A percentile compares a stretch with the other conserved stretches of the same genome.
These are phyloP conservation scores for Triops longicaudatus DNA, from an alignment of 1,140 invertebrate genomes.

Conservation along the genomic window DNA sequence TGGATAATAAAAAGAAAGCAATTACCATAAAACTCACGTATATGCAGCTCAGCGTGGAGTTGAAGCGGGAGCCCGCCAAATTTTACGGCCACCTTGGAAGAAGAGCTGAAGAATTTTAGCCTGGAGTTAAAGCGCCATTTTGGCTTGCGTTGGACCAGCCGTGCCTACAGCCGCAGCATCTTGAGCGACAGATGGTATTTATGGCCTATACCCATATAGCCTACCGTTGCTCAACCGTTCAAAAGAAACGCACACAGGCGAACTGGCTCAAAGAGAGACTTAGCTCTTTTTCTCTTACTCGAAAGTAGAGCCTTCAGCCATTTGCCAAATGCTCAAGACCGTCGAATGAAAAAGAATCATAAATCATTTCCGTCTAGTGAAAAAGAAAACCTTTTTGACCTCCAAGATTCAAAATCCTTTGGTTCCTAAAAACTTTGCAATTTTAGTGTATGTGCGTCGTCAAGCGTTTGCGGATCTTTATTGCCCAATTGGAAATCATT, in stretches of 20 bases:
- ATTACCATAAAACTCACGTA: not conserved
- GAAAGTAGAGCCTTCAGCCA: constrained; percentile 10
- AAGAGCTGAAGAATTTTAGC: not conserved
- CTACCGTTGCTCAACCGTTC: constrained; percentile 14
- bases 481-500: not conserved
- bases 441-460: constrained; percentile 7
- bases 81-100: not conserved
- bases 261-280: constrained; percentile 14
- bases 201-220: constrained; percentile 14
- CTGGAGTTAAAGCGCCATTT: not conserved
- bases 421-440: not conserved
- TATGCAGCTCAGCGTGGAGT: constrained; percentile 6
- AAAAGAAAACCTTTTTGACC: not conserved
- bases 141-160: not conserved
- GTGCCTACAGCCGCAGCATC: not conserved
- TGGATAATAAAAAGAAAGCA: not conserved
- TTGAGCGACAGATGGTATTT: constrained; percentile 10
- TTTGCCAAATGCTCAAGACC: constrained; percentile 6
- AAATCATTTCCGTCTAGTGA: constrained; percentile 6
- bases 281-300: constrained; percentile 8
- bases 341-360: constrained; percentile 3
- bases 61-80: not conserved
- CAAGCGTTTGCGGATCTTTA: not conserved
- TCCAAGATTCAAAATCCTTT: not conserved
- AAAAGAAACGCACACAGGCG: not conserved